Evolutionary conservation across 2,888 invertebrate genomes (phyloP), one percentile per base, ranked within the genome.

Genomic region (Hyppa rectilinea): DNA sequence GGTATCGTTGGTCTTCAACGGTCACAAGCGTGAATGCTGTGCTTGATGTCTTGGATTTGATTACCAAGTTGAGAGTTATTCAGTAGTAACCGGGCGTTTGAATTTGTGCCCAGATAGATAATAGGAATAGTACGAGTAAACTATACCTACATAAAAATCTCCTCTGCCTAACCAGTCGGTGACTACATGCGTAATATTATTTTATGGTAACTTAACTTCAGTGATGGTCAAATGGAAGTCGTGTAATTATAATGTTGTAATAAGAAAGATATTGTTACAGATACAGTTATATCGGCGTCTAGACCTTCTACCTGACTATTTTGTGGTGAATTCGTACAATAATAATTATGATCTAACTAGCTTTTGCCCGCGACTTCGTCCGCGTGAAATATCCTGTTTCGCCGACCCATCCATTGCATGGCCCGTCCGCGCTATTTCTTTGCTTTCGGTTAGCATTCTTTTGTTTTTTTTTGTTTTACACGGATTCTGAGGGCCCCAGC

Each of bases 251-350:
- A 43, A 9, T 1, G 20, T 34, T 14, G 61, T 59, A 23, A 26
- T 56, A 26, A 3, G 56, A n/a, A n/a, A 55, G 53, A 36, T 26
- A 17, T 5, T 17, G 7, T 14, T n/a, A 38, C 7, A 45, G n/a
- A 23, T n/a, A n/a, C n/a, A 4, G 36, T n/a, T 23, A 4, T n/a
- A 36, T 38, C 20, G 9, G 20, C 7, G 7, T 38, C 12, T 34
- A 56, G 34, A 63, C 58, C 52, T 58, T 43, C 4, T 53, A 45
- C 26, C 17, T 31, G 9, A 26, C 14, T n/a, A 40, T 47, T 49
- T 53, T 31, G 29, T 40, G 14, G 20, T 45, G 53, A 45, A 60
- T 45, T n/a, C 17, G 10, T 49, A 59, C 23, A n/a, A n/a, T n/a
- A n/a, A n/a, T n/a, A n/a, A n/a, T n/a, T n/a, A n/a, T n/a, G n/a